Evolutionary conservation across 2,797 vertebrate genomes (phyloP).

Genomic region (Orestias chungarensis): DNA sequence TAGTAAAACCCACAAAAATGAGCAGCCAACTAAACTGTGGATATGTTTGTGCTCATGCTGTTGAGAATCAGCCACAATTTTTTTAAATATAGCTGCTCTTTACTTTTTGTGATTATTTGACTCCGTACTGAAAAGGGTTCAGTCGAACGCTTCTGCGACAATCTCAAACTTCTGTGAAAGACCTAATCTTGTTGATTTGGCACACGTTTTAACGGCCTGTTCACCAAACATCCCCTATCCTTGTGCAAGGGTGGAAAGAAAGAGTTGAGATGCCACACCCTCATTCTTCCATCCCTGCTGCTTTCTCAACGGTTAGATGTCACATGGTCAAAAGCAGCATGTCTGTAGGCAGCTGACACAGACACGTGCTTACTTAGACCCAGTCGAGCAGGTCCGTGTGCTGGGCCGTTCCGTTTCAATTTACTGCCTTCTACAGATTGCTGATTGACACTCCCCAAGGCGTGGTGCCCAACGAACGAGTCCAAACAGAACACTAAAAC

Average conservation of each 20-base stretch:
- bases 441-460: slow-evolving; percentile 57
- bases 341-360: slow-evolving; percentile 10
- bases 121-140: neutral
- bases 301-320: slow-evolving; percentile 6
- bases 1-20: neutral
- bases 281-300: slow-evolving; percentile 2
- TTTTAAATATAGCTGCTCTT: neutral
- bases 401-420: slow-evolving; percentile 20
- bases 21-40: neutral
- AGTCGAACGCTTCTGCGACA: neutral
- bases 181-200: neutral
- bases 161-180: neutral
- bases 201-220: neutral
- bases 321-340: slow-evolving; percentile 16
- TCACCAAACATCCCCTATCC: neutral
- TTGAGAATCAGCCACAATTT: neutral
- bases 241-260: neutral
- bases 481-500: slow-evolving; percentile 59
- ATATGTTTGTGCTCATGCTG: neutral
- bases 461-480: slow-evolving; percentile 63
- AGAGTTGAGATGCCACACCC: slow-evolving; percentile 7
- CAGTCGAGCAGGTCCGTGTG: slow-evolving; percentile 21
- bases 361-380: slow-evolving; percentile 7
- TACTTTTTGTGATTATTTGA: neutral
- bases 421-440: slow-evolving; percentile 42